Evolutionary conservation across 1,140 invertebrate genomes (phyloP), one percentile per base, ranked within the genome.

Genomic region (Arctopsyche grandis): DNA sequence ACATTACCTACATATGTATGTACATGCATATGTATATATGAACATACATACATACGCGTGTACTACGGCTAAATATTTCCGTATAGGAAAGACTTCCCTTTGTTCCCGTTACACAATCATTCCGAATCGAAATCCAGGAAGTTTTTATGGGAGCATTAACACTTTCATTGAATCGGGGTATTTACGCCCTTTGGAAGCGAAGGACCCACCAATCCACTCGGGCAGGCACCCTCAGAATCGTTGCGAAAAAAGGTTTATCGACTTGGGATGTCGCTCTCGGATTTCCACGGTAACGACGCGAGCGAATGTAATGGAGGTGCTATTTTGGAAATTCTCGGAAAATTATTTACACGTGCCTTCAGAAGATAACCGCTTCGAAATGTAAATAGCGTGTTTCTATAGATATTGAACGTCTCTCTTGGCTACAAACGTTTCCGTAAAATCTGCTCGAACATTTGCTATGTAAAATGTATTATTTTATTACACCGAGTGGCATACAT

Each of bases 71-170:
- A n/a, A 38, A 38, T 4, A 38, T 38, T 38, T 38, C 29, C 29
- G 29, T 38, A 38, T 9, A 16, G 56, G 56, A 60, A 60, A 19
- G 14, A 3, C 16, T 9, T 21, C n/a, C 56, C 16, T 60, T 60
- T 60, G 56, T 60, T 60, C 14, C 5, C 56, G 56, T 52, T 19
- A 60, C 56, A 16, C 56, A n/a, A 19, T 60, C 1, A 10, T 16
- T 16, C 9, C 14, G 56, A 60, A 60, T 21, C 56, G 48, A 52
- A 56, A 60, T 16, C 16, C n/a, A 19, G 16, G 56, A 21, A 16
- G 56, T 21, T 60, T 60, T 60, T 60, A 60, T 60, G 56, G 14
- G 56, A 60, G 56, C 56, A 60, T 60, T 60, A 60, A 60, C 56
- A 60, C 56, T 60, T 60, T 60, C 56, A 60, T 60, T 60, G 56